Evolutionary conservation across 2,888 invertebrate genomes (phyloP).

Genomic region (Morpho achilles): DNA sequence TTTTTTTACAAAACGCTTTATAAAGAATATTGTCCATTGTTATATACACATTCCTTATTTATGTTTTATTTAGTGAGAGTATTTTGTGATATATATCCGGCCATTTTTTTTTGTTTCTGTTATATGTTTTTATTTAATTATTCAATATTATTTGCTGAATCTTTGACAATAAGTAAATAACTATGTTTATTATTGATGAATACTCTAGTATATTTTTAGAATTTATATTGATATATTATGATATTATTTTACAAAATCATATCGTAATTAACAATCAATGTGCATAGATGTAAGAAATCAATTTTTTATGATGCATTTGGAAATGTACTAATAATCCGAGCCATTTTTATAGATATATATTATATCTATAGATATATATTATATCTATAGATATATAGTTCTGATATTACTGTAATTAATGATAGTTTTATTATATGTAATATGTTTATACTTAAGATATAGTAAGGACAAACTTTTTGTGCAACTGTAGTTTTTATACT

Average conservation of each 20-base stretch:
- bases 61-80: constrained; percentile 10
- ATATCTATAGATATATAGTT: constrained; percentile 5
- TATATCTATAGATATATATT: constrained; percentile 1
- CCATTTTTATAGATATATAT: constrained; percentile 46
- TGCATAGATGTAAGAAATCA: constrained; percentile 37
- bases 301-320: constrained; percentile 32
- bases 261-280: constrained; percentile 30
- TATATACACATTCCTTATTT: no score
- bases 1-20: constrained; percentile 10
- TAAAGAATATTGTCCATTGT: not conserved
- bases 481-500: not conserved
- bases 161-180: constrained; percentile 35
- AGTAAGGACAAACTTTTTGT: not conserved
- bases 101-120: constrained; percentile 20
- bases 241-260: constrained; percentile 10
- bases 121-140: constrained; percentile 25
- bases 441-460: no score
- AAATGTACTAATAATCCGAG: constrained; percentile 60
- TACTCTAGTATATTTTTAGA: no score
- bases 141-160: constrained; percentile 1
- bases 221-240: no score
- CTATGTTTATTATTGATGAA: constrained; percentile 22
- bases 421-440: no score
- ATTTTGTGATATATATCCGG: constrained; percentile 26
- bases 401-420: constrained; percentile 3